Percentiles rank a stretch among this genome's conserved stretches.
Evolutionary conservation across 2,888 invertebrate species (phyloP).

Genomic region (Emmelina monodactyla): DNA sequence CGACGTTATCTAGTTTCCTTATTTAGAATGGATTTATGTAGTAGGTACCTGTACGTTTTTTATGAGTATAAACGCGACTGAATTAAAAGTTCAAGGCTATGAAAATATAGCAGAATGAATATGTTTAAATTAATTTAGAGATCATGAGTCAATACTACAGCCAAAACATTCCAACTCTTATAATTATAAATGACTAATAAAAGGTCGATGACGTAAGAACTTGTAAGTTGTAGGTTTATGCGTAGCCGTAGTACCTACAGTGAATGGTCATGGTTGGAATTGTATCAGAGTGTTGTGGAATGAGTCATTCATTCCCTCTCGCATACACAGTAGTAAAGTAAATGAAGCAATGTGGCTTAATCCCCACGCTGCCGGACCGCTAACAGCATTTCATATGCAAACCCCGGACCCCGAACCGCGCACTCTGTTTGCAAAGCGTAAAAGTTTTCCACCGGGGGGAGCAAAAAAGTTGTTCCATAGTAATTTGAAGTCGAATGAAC

Average conservation of each 20-base stretch:
- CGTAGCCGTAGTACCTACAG: conserved; percentile 21
- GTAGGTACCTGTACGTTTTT: no score
- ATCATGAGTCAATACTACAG: no score
- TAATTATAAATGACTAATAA: conserved; percentile 38
- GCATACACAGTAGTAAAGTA: conserved; percentile 8
- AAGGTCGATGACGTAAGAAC: conserved; percentile 34
- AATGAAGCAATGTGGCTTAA: conserved; percentile 21
- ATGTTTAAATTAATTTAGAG: no score
- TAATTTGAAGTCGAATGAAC: conserved; percentile 24
- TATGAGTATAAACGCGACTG: no score
- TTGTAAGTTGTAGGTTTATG: conserved; percentile 18
- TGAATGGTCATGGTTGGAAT: conserved; percentile 10
- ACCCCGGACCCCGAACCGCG: conserved; percentile 27
- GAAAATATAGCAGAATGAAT: no score
- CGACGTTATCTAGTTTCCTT: no score
- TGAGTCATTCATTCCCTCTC: conserved; percentile 35
- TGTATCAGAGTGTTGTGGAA: conserved; percentile 22
- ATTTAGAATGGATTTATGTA: no score
- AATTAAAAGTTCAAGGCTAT: no score
- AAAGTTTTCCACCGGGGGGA: conserved; percentile 30
- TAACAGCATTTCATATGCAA: conserved; percentile 42
- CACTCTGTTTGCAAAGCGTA: conserved; percentile 31
- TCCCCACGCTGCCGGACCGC: conserved; percentile 24
- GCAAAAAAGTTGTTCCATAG: conserved; percentile 24
- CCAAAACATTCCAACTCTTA: no score